Evolutionary conservation across 37 sponge, comb jelly and placozoan species (phyloP).

Genomic region (Crambe crambe): DNA sequence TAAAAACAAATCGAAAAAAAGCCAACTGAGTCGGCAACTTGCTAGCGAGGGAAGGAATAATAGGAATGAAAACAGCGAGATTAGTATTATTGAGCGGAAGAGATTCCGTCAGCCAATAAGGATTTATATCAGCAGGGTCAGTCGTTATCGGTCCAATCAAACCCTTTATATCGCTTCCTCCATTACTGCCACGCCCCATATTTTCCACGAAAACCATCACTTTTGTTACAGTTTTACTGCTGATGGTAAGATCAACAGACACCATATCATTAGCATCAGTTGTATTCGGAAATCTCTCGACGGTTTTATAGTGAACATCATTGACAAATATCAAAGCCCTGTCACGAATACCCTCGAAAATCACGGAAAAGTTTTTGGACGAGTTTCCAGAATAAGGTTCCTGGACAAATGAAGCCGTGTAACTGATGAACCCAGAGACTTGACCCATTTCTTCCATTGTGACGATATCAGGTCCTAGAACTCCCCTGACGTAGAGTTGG

Average conservation of each 20-base stretch:
- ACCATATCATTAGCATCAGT: background rate
- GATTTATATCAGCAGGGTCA: slow-evolving; percentile 17
- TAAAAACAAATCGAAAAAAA: slow-evolving; percentile 42
- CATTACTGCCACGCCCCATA: slow-evolving; percentile 83
- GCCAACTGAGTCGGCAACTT: slow-evolving; percentile 8
- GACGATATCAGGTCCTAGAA: slow-evolving; percentile 27
- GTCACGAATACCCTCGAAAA: slow-evolving; percentile 66
- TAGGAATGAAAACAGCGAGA: background rate
- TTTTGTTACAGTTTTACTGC: background rate
- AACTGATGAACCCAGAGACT: slow-evolving; percentile 85
- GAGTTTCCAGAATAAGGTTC: no score
- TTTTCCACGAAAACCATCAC: slow-evolving; percentile 89
- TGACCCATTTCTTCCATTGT: slow-evolving; percentile 82
- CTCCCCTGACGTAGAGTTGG: slow-evolving; percentile 8
- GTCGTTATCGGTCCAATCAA: slow-evolving; percentile 59
- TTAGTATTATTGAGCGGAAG: slow-evolving; percentile 64
- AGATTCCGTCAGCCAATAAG: slow-evolving; percentile 47
- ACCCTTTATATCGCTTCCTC: slow-evolving; percentile 80
- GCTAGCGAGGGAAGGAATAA: background rate
- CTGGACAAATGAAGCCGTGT: background rate
- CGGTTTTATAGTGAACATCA: slow-evolving; percentile 29
- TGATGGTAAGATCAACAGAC: background rate
- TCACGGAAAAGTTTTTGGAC: slow-evolving; percentile 8
- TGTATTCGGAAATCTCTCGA: no score
- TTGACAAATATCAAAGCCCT: slow-evolving; percentile 77